Percentiles rank a stretch among this genome's conserved stretches.
phyloP scores from a whole-genome alignment of 2,888 invertebrate genomes.

The Amphipyra berbera region DNA sequence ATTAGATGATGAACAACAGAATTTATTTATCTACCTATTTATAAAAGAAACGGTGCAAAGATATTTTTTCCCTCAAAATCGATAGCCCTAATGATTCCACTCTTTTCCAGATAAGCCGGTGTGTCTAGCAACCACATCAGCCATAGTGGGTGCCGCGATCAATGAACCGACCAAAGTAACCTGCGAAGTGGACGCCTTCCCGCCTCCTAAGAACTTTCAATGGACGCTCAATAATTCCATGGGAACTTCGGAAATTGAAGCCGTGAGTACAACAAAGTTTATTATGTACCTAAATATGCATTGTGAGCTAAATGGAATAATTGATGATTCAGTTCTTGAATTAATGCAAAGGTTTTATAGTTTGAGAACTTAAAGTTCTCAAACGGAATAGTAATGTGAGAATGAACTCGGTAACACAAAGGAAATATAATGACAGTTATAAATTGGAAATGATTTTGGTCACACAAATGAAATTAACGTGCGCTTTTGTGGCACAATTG shows the following conservation, averaged over 20 bases:
- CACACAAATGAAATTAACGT: too few species aligned
- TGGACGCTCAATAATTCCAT: conserved; percentile 97
- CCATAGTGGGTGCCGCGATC: conserved; percentile 95
- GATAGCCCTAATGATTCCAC: background rate
- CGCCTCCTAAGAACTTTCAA: conserved; percentile 94
- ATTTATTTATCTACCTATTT: too few species aligned
- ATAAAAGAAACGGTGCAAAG: too few species aligned
- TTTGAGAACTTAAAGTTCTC: conserved; percentile 17
- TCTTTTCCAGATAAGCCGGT: conserved; percentile 93
- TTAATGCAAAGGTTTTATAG: conserved; percentile 20
- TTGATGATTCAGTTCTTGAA: conserved; percentile 30
- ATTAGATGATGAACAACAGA: too few species aligned
- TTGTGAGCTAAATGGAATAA: conserved; percentile 42
- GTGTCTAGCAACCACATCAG: conserved; percentile 92
- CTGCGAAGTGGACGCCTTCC: conserved; percentile 96
- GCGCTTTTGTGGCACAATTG: too few species aligned
- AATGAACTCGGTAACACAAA: conserved; percentile 1
- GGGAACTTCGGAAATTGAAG: conserved; percentile 93
- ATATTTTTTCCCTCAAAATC: background rate
- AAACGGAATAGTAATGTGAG: conserved; percentile 34
- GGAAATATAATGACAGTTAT: too few species aligned
- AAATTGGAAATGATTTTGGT: too few species aligned
- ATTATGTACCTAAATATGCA: conserved; percentile 23
- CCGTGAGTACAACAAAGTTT: conserved; percentile 68
- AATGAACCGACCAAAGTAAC: conserved; percentile 94